A percentile compares a stretch with the other conserved stretches of the same genome.
Conservation (phyloP, 2,888 invertebrate species). For the Suillia variegata region DNA sequence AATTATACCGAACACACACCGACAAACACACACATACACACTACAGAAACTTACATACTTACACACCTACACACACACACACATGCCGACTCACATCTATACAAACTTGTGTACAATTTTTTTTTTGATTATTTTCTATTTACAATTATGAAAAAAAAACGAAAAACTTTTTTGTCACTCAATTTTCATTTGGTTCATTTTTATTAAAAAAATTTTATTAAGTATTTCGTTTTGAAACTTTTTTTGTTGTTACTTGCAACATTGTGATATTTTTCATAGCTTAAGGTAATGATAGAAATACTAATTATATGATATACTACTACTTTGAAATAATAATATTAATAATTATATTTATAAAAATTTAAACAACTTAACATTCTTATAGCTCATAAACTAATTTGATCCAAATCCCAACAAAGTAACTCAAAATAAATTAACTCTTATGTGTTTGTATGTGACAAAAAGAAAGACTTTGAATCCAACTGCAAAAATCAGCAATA, state of each 20-base stretch:
- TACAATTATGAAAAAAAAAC: slow-evolving; percentile 20
- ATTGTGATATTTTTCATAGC: slow-evolving; percentile 8
- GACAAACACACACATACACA: slow-evolving; percentile 38
- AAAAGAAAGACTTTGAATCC: no score
- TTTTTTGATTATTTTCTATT: slow-evolving; percentile 16
- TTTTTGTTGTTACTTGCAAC: neutral
- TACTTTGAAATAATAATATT: no score
- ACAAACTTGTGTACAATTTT: slow-evolving; percentile 12
- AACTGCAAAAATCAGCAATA: no score
- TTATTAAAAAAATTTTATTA: slow-evolving; percentile 19
- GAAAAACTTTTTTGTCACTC: slow-evolving; percentile 21
- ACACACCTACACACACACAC: slow-evolving; percentile 30
- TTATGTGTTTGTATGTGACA: no score
- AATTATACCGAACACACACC: slow-evolving; percentile 40
- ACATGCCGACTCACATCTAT: neutral
- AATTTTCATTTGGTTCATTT: slow-evolving; percentile 13
- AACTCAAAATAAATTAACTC: no score
- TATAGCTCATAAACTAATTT: no score
- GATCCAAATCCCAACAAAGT: no score
- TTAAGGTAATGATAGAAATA: neutral
- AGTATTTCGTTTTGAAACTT: no score
- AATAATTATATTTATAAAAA: no score
- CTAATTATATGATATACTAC: neutral
- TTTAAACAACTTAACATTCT: no score
- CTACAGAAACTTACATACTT: slow-evolving; percentile 32